Percentiles rank a stretch among this genome's conserved stretches.
phyloP scores from a whole-genome alignment of 2,888 invertebrate species.

The Tipula helvola region DNA sequence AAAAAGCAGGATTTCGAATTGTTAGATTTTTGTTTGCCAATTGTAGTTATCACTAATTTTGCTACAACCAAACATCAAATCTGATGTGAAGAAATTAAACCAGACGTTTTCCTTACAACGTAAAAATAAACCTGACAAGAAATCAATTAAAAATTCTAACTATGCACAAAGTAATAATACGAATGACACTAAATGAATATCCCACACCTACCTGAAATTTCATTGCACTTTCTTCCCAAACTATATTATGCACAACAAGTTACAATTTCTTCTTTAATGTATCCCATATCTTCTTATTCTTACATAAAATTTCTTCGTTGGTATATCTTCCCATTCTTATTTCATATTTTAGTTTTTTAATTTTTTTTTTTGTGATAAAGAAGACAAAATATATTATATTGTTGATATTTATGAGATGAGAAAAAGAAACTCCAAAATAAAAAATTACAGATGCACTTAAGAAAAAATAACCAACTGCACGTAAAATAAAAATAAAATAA shows the following conservation, averaged over 20 bases:
- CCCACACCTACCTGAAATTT: not conserved
- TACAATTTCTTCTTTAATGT: not conserved
- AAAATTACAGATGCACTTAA: constrained; percentile 10
- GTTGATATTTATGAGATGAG: constrained; percentile 9
- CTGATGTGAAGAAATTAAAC: no score
- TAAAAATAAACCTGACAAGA: no score
- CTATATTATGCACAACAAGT: not conserved
- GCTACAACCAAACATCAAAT: no score
- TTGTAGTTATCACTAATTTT: no score
- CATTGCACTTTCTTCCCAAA: not conserved
- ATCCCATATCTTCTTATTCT: not conserved
- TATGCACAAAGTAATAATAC: no score
- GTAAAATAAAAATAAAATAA: constrained; percentile 5
- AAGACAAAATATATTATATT: not conserved
- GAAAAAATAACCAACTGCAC: not conserved
- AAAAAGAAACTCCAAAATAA: not conserved
- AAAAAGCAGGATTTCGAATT: no score
- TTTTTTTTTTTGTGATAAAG: not conserved
- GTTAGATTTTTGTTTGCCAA: no score
- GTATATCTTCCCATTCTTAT: not conserved
- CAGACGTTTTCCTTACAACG: no score
- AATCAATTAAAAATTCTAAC: no score
- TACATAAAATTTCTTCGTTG: not conserved
- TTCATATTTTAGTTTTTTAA: not conserved
- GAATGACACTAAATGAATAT: not conserved